Evolutionary conservation across 2,797 vertebrate species (phyloP).

Genomic region (Enteromius argenteus): DNA sequence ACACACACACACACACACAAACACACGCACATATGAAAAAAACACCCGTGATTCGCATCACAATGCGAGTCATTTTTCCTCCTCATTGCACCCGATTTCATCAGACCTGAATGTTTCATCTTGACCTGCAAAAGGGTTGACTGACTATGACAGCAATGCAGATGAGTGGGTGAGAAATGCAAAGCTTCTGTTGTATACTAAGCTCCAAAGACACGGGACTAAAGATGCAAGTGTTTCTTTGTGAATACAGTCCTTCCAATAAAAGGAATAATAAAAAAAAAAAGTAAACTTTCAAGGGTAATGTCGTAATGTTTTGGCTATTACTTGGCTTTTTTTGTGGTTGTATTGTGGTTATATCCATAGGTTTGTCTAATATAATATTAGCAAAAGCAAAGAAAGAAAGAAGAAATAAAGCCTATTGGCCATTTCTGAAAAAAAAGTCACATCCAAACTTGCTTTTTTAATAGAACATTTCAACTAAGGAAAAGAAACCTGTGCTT

Average conservation of each 20-base stretch:
- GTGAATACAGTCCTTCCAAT: background rate
- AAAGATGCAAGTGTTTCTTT: background rate
- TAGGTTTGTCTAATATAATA: background rate
- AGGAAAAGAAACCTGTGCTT: background rate
- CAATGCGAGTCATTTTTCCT: constrained; percentile 54
- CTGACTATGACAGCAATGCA: constrained; percentile 48
- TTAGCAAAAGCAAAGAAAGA: background rate
- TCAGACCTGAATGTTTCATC: constrained; percentile 61
- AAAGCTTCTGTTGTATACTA: constrained; percentile 31
- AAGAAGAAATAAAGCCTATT: background rate
- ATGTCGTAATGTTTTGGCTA: background rate
- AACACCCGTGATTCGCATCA: constrained; percentile 26
- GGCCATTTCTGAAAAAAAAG: background rate
- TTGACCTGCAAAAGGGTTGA: constrained; percentile 54
- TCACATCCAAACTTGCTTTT: background rate
- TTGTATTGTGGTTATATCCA: background rate
- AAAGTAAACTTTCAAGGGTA: background rate
- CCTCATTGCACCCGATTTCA: constrained; percentile 65
- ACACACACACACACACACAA: background rate
- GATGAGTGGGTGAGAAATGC: constrained; percentile 41
- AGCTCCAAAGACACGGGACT: constrained; percentile 5
- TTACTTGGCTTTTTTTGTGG: background rate
- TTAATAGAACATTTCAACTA: background rate
- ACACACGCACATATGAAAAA: background rate
- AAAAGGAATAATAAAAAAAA: background rate